Evolutionary conservation across 2,113 vertebrate species (phyloP).

Genomic region (Oryzias woworae): DNA sequence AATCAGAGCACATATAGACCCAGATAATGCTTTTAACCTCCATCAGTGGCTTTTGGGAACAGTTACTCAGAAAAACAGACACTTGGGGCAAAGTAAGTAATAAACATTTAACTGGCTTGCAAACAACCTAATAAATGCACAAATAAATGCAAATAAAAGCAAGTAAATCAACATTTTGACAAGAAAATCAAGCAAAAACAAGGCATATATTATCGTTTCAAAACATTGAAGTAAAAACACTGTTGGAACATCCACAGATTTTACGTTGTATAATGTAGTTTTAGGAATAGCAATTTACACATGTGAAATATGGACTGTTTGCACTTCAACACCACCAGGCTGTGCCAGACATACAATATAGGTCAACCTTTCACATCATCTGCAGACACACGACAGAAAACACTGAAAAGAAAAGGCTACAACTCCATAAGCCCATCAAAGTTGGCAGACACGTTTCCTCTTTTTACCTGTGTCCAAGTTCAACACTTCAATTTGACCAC

Average conservation of each 20-base stretch:
- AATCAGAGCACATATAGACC: neutral
- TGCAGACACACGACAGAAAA: neutral
- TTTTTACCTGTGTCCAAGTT: constrained; percentile 43
- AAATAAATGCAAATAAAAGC: too few species aligned
- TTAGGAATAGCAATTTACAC: neutral
- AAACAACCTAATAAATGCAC: too few species aligned
- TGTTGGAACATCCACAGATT: too few species aligned
- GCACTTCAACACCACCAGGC: neutral
- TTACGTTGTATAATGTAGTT: neutral
- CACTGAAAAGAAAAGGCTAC: neutral
- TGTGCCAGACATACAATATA: neutral
- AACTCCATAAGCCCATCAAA: neutral
- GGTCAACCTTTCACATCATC: too few species aligned
- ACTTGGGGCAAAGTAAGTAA: too few species aligned
- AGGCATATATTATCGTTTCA: too few species aligned
- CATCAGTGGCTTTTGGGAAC: neutral
- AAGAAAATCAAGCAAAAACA: too few species aligned
- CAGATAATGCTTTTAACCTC: constrained; percentile 11
- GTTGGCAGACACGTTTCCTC: neutral
- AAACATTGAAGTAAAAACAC: too few species aligned
- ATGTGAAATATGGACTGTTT: neutral
- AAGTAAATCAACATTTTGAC: too few species aligned
- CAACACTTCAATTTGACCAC: constrained; percentile 15
- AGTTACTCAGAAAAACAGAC: too few species aligned
- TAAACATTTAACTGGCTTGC: too few species aligned